phyloP scores from a whole-genome alignment of 2,113 vertebrate species.

The Pedetes capensis region DNA sequence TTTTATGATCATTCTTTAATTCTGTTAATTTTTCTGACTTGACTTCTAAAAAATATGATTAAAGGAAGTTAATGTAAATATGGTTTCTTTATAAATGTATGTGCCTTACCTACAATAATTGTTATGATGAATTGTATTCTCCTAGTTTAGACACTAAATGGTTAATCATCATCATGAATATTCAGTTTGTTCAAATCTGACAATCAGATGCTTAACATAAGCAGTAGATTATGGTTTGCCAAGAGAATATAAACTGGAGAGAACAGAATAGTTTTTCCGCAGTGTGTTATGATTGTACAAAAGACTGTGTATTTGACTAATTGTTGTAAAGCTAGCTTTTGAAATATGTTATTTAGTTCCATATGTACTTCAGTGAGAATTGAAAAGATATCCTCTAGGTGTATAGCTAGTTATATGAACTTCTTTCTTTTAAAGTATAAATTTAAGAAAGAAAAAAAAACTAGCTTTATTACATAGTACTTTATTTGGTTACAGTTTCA shows the following conservation, averaged over 20 bases:
- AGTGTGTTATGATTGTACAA: slow-evolving; percentile 75
- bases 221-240: slow-evolving; percentile 84
- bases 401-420: slow-evolving; percentile 69
- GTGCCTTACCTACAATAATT: slow-evolving; percentile 36
- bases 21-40: slow-evolving; percentile 72
- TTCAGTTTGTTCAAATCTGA: slow-evolving; percentile 85
- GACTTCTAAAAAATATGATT: slow-evolving; percentile 45
- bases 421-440: slow-evolving; percentile 61
- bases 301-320: slow-evolving; percentile 69
- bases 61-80: slow-evolving; percentile 8
- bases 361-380: slow-evolving; percentile 69
- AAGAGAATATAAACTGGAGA: slow-evolving; percentile 85
- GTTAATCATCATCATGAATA: slow-evolving; percentile 87
- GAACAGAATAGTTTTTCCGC: slow-evolving; percentile 84
- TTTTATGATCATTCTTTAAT: slow-evolving; percentile 23
- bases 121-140: slow-evolving; percentile 48
- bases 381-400: slow-evolving; percentile 51
- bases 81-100: slow-evolving; percentile 29
- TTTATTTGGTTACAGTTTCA: slow-evolving; percentile 56
- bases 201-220: slow-evolving; percentile 87
- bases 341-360: slow-evolving; percentile 70
- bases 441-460: slow-evolving; percentile 40
- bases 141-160: slow-evolving; percentile 77
- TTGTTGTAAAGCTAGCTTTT: slow-evolving; percentile 69
- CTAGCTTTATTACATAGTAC: slow-evolving; percentile 52